phyloP scores from a whole-genome alignment of 2,113 vertebrate species.

The Cheilinus undulatus region DNA sequence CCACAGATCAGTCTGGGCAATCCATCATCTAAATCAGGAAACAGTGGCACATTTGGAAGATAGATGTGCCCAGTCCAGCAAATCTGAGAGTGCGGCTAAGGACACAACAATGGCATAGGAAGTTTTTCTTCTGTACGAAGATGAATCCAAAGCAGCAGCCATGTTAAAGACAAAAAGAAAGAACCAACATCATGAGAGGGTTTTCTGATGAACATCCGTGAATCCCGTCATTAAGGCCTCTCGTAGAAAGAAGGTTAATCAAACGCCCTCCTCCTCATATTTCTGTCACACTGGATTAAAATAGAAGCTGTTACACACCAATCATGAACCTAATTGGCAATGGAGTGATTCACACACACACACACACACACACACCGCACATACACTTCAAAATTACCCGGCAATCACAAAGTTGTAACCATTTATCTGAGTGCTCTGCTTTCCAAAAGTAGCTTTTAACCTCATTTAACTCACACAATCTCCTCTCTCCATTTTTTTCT shows the following conservation, averaged over 20 bases:
- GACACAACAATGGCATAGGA: neutral
- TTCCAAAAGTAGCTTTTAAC: slow-evolving; percentile 68
- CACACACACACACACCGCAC: slow-evolving; percentile 2
- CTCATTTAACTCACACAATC: slow-evolving; percentile 45
- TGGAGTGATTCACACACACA: slow-evolving; percentile 14
- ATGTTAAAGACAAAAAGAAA: neutral
- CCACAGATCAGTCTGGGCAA: slow-evolving; percentile 22
- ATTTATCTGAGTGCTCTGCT: slow-evolving; percentile 59
- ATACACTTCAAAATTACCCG: slow-evolving; percentile 16
- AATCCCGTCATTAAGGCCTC: neutral
- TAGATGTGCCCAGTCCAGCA: slow-evolving; percentile 38
- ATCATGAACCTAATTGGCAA: slow-evolving; percentile 52
- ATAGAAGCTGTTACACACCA: slow-evolving; percentile 49
- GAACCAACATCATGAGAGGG: neutral
- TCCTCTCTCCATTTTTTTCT: neutral
- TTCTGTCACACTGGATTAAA: slow-evolving; percentile 18
- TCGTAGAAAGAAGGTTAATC: slow-evolving; percentile 29
- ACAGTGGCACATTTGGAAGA: slow-evolving; percentile 39
- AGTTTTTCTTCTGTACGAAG: neutral
- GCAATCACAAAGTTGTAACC: slow-evolving; percentile 56
- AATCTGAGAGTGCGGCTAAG: slow-evolving; percentile 9
- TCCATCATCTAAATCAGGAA: slow-evolving; percentile 45
- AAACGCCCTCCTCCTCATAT: neutral
- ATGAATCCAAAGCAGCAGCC: neutral
- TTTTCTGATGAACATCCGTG: neutral